A percentile compares a stretch with the other conserved stretches of the same genome.
These are phyloP conservation scores for Calcarius lapponicus DNA, from an alignment of 2,797 vertebrate species.

Conservation along the genomic window DNA sequence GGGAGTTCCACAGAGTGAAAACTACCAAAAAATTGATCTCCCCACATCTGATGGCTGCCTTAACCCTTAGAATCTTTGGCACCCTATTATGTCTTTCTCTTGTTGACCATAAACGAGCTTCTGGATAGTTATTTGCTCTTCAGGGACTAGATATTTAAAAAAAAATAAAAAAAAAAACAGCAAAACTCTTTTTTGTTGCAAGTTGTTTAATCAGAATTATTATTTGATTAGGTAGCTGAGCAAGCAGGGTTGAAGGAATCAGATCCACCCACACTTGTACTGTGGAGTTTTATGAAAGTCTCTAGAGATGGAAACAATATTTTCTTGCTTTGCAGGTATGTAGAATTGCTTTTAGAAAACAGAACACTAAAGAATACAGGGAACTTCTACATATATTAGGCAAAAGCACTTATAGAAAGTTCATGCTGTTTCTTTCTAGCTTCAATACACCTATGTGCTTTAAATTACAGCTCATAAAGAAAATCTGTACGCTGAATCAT, in stretches of 20 bases:
- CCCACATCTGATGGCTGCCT: neutral
- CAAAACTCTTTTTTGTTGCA: neutral
- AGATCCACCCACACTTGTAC: neutral
- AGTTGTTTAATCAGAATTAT: neutral
- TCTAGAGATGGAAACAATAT: neutral
- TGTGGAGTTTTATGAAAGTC: neutral
- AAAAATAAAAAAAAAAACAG: rapidly evolving
- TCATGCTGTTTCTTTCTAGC: neutral
- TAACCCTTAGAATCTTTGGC: neutral
- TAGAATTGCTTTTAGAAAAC: neutral
- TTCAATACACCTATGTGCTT: neutral
- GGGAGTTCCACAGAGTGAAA: neutral
- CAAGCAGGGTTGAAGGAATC: neutral
- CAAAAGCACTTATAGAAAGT: neutral
- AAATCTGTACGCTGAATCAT: neutral
- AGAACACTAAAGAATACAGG: neutral
- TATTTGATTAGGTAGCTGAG: neutral
- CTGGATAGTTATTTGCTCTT: neutral
- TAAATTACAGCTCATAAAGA: neutral
- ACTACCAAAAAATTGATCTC: neutral
- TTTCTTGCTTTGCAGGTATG: neutral
- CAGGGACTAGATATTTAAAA: neutral
- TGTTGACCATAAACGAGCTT: neutral
- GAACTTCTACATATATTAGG: neutral
- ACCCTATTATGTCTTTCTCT: neutral